Evolutionary conservation across 1,140 invertebrate species (phyloP).

Genomic region (Eupristina koningsbergeri): DNA sequence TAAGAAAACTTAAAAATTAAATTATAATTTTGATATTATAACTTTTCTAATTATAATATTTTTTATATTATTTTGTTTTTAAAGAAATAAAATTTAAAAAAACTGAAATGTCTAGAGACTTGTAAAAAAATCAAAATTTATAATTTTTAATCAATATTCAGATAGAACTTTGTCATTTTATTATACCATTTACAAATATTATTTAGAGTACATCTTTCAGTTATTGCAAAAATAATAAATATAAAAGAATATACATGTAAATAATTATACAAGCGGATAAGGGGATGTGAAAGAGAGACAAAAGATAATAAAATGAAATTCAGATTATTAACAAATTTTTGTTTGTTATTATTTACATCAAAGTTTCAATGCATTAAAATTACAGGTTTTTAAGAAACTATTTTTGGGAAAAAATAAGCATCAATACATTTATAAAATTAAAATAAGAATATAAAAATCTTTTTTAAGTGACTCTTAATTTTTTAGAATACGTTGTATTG

Average conservation of each 20-base stretch:
- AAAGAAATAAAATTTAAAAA: constrained; percentile 18
- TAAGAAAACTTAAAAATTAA: too few species aligned
- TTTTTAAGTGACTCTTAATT: too few species aligned
- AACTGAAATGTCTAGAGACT: constrained; percentile 7
- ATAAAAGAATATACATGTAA: neutral
- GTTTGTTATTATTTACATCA: too few species aligned
- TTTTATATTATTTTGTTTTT: neutral
- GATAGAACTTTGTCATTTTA: neutral
- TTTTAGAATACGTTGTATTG: too few species aligned
- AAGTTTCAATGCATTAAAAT: neutral
- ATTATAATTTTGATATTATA: neutral
- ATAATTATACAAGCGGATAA: neutral
- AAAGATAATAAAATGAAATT: neutral
- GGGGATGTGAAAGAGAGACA: neutral
- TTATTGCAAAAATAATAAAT: neutral
- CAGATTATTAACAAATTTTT: neutral
- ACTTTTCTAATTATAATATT: constrained; percentile 41
- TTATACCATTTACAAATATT: constrained; percentile 15
- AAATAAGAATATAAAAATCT: too few species aligned
- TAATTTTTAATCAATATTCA: constrained; percentile 44
- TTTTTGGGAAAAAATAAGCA: too few species aligned
- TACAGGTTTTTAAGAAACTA: too few species aligned
- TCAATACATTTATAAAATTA: too few species aligned
- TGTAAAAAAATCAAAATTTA: neutral
- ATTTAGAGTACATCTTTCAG: neutral